Evolutionary conservation across 1,140 invertebrate genomes (phyloP).

Genomic region (Mamestra configurata): DNA sequence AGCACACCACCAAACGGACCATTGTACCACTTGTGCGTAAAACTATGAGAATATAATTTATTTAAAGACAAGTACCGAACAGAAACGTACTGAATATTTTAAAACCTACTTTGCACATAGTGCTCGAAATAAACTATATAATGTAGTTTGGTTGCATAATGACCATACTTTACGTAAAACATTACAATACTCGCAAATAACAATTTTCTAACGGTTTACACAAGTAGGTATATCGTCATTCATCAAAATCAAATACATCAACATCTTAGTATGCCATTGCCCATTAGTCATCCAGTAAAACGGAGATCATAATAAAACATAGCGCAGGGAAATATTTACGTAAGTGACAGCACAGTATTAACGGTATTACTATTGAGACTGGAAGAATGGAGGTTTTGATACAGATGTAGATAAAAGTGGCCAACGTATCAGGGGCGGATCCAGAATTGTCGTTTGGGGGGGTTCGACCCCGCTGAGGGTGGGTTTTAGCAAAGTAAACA

Average conservation of each 20-base stretch:
- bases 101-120: constrained; percentile 1
- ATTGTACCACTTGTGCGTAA: constrained; percentile 39
- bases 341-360: not conserved
- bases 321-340: not conserved
- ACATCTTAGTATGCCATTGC: constrained; percentile 14
- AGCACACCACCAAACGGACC: constrained; percentile 5
- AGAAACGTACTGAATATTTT: constrained; percentile 10
- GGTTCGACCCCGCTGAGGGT: too few relatives aligned
- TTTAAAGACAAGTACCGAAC: not conserved
- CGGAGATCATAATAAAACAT: constrained; percentile 31
- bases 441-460: too few relatives aligned
- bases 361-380: constrained; percentile 2
- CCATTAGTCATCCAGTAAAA: constrained; percentile 40
- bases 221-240: constrained; percentile 29
- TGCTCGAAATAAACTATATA: constrained; percentile 9
- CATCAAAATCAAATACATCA: constrained; percentile 7
- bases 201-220: not conserved
- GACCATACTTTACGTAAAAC: constrained; percentile 3
- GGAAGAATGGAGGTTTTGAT: not conserved
- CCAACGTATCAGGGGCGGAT: too few relatives aligned
- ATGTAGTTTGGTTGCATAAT: not conserved
- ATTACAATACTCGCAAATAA: not conserved
- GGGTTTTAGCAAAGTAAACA: too few relatives aligned
- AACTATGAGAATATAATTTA: constrained; percentile 27
- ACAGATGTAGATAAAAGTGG: constrained; percentile 5